Percentiles rank a stretch among this genome's conserved stretches.
Conservation (phyloP, 2,797 vertebrate species). For the Gambelia wislizenii region DNA sequence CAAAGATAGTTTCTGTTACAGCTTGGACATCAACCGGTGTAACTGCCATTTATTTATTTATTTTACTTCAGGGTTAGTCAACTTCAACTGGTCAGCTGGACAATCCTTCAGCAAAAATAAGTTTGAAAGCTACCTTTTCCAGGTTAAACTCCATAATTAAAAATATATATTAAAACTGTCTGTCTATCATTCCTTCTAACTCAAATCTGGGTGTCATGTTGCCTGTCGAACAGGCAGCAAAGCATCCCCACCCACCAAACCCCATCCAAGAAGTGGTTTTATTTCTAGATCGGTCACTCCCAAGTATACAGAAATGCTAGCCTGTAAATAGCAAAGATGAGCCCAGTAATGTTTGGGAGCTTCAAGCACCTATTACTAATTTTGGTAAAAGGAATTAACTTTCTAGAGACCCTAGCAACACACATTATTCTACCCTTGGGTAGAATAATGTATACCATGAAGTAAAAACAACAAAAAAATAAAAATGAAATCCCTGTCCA, state of each 20-base stretch:
- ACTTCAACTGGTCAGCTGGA: background rate
- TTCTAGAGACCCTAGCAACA: background rate
- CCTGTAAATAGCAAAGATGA: background rate
- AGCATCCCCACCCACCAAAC: background rate
- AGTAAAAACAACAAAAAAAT: no score
- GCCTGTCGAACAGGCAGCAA: background rate
- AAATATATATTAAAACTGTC: background rate
- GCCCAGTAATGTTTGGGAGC: background rate
- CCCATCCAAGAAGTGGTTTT: background rate
- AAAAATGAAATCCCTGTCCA: background rate
- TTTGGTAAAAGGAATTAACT: background rate
- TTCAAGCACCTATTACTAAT: background rate
- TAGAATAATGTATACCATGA: background rate
- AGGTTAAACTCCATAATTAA: no score
- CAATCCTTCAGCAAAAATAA: no score
- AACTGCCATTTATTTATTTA: no score
- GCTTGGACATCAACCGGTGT: background rate
- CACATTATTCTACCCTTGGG: background rate
- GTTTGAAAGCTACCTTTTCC: no score
- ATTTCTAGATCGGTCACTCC: background rate
- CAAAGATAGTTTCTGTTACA: background rate
- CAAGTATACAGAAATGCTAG: background rate
- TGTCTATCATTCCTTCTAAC: background rate
- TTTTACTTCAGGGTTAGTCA: background rate
- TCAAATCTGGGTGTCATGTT: background rate